These are phyloP conservation scores for Leptinotarsa peninsularis DNA, from an alignment of 2,888 invertebrate genomes.

Conservation along the genomic window DNA sequence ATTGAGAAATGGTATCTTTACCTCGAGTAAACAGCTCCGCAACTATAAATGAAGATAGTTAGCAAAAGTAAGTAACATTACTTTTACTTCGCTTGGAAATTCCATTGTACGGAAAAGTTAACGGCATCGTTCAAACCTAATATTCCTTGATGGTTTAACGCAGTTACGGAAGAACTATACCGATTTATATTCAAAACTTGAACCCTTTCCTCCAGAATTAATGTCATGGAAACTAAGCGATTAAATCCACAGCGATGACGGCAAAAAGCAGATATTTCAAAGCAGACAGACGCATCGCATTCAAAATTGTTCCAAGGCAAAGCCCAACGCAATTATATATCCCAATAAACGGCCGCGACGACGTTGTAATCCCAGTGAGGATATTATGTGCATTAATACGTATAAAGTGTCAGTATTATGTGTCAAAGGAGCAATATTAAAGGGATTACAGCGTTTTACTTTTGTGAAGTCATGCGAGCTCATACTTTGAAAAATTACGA, in stretches of 20 bases:
- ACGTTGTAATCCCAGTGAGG: constrained; percentile 17
- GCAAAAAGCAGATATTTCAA: constrained; percentile 3
- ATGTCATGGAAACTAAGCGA: neutral
- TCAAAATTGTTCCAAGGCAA: constrained; percentile 4
- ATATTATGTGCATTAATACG: constrained; percentile 18
- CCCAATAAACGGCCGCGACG: constrained; percentile 5
- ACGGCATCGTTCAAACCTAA: too few relatives aligned
- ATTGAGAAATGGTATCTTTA: too few relatives aligned
- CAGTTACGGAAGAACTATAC: too few relatives aligned
- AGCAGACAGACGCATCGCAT: neutral
- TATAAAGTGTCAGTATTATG: constrained; percentile 8
- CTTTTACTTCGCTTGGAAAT: too few relatives aligned
- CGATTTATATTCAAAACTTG: neutral
- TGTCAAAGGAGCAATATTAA: constrained; percentile 12
- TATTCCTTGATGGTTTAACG: too few relatives aligned
- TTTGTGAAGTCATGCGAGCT: neutral
- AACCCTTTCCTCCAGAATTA: neutral
- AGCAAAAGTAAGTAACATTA: too few relatives aligned
- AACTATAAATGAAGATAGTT: too few relatives aligned
- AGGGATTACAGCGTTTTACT: constrained; percentile 3
- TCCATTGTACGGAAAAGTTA: too few relatives aligned
- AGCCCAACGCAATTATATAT: constrained; percentile 4
- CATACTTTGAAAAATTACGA: neutral
- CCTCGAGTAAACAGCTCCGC: too few relatives aligned
- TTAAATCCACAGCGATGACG: neutral